Evolutionary conservation across 2,797 vertebrate species (phyloP), one percentile per base, ranked within the genome.

Genomic region (Cynodonichthys magdalenae): DNA sequence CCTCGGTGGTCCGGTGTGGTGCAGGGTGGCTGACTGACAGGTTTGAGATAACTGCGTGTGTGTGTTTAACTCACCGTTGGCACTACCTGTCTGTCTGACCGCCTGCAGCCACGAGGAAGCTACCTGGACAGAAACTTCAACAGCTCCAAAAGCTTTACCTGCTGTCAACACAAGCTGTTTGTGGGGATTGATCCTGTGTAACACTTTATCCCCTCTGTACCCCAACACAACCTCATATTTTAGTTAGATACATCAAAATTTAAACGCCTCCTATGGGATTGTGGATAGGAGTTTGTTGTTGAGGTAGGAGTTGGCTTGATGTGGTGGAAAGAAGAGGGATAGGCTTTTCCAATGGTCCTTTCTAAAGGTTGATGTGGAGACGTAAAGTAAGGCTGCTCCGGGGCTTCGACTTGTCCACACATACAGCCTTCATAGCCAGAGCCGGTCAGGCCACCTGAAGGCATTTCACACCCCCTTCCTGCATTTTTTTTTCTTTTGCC

Each of bases 381-480:
- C 91, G 91, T 92, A 82, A 65, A 61, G 68, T 71, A 81, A 84
- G 85, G 83, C 87, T 63, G 72, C 80, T 85, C 73, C 66, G 54
- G 77, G 82, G 85, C 84, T 63, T 74, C 53, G 69, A 68, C 75
- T 14, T 83, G 77, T 83, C 80, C 61, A n/a, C 84, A 83, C 79
- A 89, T 45, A 46, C 83, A 71, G 85, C 74, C 88, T 92, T 81
- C 88, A 92, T 89, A 88, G 90, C 89, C 78, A 88, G 91, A 93
- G 92, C 92, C 88, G 90, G 91, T 90, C 87, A 85, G 82, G 82
- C 87, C 74, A 93, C 94, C 93, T 56, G 69, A 53, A 91, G 94
- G 90, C 91, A 90, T 93, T 90, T 93, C 76, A 86, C 84, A 84
- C 75, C 82, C 63, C 83, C 80, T 58, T 76, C 47, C 74, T 82